Conservation (phyloP, 2,113 vertebrate genomes). For the cattle (Bos taurus) region ARS-UCD2.0 NC_037338.1:38711001-38711500, state of each 20-base stretch:
- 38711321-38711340: background rate
- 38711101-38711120: slow-evolving; percentile 49
- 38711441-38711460: background rate
- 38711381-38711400: background rate
- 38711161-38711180: slow-evolving; percentile 62
- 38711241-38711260: slow-evolving; percentile 39
- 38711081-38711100: slow-evolving; percentile 74
- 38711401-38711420: background rate
- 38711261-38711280: background rate
- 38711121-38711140: slow-evolving; percentile 67
- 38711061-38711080: slow-evolving; percentile 78
- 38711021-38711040: slow-evolving; percentile 80
- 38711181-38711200: slow-evolving; percentile 64
- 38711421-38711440: background rate
- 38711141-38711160: slow-evolving; percentile 64
- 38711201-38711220: slow-evolving; percentile 62
- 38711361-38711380: background rate
- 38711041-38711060: slow-evolving; percentile 84
- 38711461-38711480: background rate
- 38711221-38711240: slow-evolving; percentile 34
- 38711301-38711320: background rate
- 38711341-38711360: background rate
- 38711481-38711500: slow-evolving; percentile 13
- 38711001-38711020: slow-evolving; percentile 85
- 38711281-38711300: background rate